These are phyloP conservation scores for Luperina nickerlii DNA, from an alignment of 2,888 invertebrate genomes.

Conservation along the genomic window DNA sequence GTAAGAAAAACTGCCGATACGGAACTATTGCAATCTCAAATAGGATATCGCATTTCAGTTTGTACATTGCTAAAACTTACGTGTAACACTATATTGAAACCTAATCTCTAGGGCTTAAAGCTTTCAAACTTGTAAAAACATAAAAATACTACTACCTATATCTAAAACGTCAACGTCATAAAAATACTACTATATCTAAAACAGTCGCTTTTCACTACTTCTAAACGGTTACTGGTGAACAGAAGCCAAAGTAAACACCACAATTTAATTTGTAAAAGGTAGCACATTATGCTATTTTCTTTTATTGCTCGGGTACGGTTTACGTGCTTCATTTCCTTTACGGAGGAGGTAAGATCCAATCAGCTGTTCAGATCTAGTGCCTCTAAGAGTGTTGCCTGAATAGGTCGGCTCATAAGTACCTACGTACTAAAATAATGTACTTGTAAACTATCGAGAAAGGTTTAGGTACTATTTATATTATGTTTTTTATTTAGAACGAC, in stretches of 20 bases:
- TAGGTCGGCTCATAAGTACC: conserved; percentile 31
- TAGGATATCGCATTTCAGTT: background rate
- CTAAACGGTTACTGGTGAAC: conserved; percentile 5
- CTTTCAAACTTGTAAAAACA: conserved; percentile 14
- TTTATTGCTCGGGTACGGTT: conserved; percentile 55
- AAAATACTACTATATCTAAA: background rate
- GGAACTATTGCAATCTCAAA: background rate
- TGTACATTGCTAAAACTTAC: background rate
- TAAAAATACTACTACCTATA: conserved; percentile 8
- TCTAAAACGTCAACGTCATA: conserved; percentile 18
- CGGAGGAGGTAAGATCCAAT: conserved; percentile 58
- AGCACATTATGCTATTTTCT: conserved; percentile 53
- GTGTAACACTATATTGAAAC: conserved; percentile 8
- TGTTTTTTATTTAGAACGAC: background rate
- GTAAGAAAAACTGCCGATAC: background rate
- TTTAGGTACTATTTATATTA: background rate
- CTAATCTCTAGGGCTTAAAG: background rate
- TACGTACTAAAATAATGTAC: conserved; percentile 42
- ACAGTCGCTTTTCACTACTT: background rate
- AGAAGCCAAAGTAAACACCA: conserved; percentile 42
- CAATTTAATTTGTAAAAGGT: conserved; percentile 59
- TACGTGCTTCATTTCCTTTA: conserved; percentile 63
- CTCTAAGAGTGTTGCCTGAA: conserved; percentile 34
- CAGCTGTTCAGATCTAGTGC: conserved; percentile 37
- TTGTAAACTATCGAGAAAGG: conserved; percentile 13